Evolutionary conservation across 2,888 invertebrate genomes (phyloP).

Genomic region (Hetaerina titia): DNA sequence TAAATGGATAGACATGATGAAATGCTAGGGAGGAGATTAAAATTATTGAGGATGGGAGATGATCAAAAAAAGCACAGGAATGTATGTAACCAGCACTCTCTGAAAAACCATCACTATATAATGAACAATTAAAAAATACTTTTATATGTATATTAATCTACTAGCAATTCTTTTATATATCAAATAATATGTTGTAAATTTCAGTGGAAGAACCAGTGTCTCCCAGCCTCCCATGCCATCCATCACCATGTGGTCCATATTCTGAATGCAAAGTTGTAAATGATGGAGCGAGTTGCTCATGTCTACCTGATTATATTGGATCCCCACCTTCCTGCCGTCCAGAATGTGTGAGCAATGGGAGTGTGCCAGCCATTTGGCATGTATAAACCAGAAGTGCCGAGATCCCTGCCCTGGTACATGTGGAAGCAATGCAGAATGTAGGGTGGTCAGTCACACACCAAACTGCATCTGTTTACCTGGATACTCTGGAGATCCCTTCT

Average conservation of each 20-base stretch:
- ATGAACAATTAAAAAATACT: neutral
- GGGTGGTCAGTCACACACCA: slow-evolving; percentile 87
- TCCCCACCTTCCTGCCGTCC: slow-evolving; percentile 89
- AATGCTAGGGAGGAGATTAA: neutral
- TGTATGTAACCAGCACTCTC: neutral
- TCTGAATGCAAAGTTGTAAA: slow-evolving; percentile 85
- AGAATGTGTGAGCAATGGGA: slow-evolving; percentile 88
- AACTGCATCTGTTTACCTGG: slow-evolving; percentile 84
- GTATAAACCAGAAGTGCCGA: slow-evolving; percentile 87
- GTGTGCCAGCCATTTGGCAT: slow-evolving; percentile 85
- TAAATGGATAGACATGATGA: too few species aligned
- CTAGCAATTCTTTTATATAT: neutral
- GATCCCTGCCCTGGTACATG: slow-evolving; percentile 89
- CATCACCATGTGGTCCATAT: slow-evolving; percentile 91
- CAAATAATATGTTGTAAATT: neutral
- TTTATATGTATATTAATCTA: neutral
- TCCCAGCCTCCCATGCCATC: slow-evolving; percentile 82
- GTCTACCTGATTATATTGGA: slow-evolving; percentile 81
- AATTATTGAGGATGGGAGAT: too few species aligned
- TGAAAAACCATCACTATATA: neutral
- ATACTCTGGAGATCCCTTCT: slow-evolving; percentile 74
- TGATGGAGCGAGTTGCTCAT: slow-evolving; percentile 81
- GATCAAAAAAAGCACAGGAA: too few species aligned
- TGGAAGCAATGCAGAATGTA: slow-evolving; percentile 85
- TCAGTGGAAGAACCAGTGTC: slow-evolving; percentile 38